Percentiles rank a stretch among this genome's conserved stretches.
Conservation (phyloP, 2,888 invertebrate species). For the Elysia crispata region DNA sequence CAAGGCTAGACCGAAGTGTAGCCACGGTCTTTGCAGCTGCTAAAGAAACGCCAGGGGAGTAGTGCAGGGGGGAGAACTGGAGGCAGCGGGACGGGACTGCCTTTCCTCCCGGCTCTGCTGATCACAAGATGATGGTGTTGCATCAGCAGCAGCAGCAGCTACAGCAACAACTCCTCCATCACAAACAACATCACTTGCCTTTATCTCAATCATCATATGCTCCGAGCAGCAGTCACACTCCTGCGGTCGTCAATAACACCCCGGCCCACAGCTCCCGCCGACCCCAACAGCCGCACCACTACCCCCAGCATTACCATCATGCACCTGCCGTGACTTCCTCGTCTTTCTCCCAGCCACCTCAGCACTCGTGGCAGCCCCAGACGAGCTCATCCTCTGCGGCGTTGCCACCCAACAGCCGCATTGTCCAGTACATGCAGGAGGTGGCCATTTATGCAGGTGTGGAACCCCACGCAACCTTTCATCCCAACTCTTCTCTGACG, state of each 20-base stretch:
- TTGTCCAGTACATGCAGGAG: slow-evolving; percentile 74
- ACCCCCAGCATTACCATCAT: background rate
- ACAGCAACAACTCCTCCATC: background rate
- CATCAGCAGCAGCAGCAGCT: background rate
- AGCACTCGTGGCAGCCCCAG: no score
- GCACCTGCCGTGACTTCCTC: background rate
- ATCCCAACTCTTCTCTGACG: slow-evolving; percentile 4
- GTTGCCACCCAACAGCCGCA: slow-evolving; percentile 63
- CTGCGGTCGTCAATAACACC: background rate
- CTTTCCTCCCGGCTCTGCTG: background rate
- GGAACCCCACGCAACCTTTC: slow-evolving; percentile 48
- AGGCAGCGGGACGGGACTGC: no score
- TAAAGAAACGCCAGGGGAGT: slow-evolving; percentile 63
- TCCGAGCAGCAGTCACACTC: background rate
- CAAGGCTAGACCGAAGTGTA: no score
- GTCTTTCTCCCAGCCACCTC: background rate
- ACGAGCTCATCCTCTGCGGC: background rate
- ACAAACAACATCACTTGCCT: background rate
- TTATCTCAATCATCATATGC: background rate
- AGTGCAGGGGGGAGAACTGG: slow-evolving; percentile 54
- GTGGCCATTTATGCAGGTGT: slow-evolving; percentile 72
- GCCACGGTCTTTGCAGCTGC: slow-evolving; percentile 60
- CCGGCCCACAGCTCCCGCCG: slow-evolving; percentile 10
- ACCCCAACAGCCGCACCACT: background rate
- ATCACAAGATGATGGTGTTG: background rate